Percentiles rank a stretch among this genome's conserved stretches.
These are phyloP conservation scores for Theropithecus gelada DNA, from an alignment of 2,113 vertebrate genomes.

Conservation along the genomic window DNA sequence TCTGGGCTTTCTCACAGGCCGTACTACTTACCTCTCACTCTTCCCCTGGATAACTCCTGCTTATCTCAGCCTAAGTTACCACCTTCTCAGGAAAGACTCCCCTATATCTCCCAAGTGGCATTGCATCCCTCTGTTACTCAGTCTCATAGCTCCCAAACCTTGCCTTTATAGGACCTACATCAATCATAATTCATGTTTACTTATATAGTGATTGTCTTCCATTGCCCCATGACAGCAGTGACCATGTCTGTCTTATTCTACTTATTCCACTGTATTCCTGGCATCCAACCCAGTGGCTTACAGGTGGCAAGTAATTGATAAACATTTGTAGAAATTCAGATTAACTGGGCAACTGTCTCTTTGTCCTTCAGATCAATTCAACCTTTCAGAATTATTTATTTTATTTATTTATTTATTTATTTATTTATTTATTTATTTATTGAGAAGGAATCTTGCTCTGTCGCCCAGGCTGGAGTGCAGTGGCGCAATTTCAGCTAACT, in stretches of 20 bases:
- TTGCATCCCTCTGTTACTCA: background rate
- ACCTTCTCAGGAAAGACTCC: background rate
- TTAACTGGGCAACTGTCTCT: background rate
- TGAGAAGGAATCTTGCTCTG: accelerated
- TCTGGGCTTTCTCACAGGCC: background rate
- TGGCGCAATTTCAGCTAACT: accelerated
- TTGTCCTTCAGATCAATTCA: background rate
- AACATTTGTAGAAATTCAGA: background rate
- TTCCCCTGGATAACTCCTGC: background rate
- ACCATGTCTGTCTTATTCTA: background rate
- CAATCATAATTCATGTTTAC: background rate
- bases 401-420: no score
- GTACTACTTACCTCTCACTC: no score
- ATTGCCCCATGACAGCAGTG: background rate
- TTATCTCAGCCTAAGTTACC: background rate
- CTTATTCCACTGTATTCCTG: background rate
- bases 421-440: no score
- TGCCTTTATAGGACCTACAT: background rate
- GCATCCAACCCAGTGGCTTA: background rate
- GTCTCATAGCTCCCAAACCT: background rate
- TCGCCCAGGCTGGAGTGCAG: no score
- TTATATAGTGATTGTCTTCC: background rate
- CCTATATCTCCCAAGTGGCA: background rate
- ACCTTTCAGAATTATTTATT: background rate
- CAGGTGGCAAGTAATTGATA: background rate